Evolutionary conservation across 2,113 vertebrate species (phyloP).

Genomic region (Heterocephalus glaber): DNA sequence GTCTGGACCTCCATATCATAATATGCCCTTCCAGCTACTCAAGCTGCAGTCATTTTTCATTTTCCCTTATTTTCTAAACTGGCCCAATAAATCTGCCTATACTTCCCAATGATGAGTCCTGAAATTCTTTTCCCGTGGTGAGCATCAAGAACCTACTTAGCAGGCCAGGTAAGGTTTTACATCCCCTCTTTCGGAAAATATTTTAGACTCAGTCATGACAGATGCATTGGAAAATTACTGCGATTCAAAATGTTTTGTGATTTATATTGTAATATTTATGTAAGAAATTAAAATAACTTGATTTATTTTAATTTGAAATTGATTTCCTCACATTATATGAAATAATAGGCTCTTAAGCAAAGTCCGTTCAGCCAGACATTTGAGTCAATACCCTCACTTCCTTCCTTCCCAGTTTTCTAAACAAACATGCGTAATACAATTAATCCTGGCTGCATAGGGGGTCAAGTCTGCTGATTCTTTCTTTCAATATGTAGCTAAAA

Average conservation of each 20-base stretch:
- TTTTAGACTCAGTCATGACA: not conserved
- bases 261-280: not conserved
- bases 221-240: not conserved
- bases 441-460: not conserved
- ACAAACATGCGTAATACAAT: not conserved
- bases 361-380: not conserved
- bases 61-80: not conserved
- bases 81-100: not conserved
- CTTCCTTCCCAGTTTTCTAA: not conserved
- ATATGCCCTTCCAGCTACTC: not conserved
- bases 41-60: not conserved
- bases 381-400: not conserved
- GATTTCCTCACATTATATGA: not conserved
- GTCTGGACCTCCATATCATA: not conserved
- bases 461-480: not conserved
- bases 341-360: not conserved
- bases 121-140: not conserved
- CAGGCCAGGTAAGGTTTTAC: not conserved
- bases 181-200: not conserved
- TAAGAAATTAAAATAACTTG: not conserved
- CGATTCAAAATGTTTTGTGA: not conserved
- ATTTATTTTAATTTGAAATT: constrained; percentile 3
- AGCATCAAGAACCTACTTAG: not conserved
- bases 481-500: not conserved
- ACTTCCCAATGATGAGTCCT: not conserved